Evolutionary conservation across 2,797 vertebrate genomes (phyloP).

Genomic region (Okamejei kenojei): DNA sequence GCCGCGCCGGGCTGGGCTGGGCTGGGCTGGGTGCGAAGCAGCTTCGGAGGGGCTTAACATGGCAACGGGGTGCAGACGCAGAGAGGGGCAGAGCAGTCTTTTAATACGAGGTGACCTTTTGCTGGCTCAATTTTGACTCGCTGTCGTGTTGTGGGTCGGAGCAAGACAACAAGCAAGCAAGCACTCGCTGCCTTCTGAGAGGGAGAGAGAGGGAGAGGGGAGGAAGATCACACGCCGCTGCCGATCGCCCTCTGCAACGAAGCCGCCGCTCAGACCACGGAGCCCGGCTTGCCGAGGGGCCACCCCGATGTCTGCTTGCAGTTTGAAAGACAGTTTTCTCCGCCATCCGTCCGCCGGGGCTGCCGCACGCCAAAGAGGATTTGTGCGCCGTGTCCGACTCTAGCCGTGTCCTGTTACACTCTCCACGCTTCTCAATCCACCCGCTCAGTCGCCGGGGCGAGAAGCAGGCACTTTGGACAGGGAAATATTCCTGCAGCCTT

Average conservation of each 20-base stretch:
- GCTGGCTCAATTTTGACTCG: slow-evolving; percentile 69
- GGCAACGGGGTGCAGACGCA: slow-evolving; percentile 63
- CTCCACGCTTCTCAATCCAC: not conserved
- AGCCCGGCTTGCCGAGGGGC: slow-evolving; percentile 52
- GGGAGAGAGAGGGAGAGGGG: slow-evolving; percentile 40
- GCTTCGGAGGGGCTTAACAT: slow-evolving; percentile 65
- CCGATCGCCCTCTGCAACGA: slow-evolving; percentile 50
- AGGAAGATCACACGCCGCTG: slow-evolving; percentile 48
- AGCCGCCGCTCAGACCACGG: slow-evolving; percentile 56
- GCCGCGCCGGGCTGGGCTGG: slow-evolving; percentile 37
- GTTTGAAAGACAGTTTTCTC: slow-evolving; percentile 49
- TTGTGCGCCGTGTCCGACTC: slow-evolving; percentile 52
- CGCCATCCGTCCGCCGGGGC: slow-evolving; percentile 49
- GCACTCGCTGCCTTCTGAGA: slow-evolving; percentile 70
- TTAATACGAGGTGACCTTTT: slow-evolving; percentile 68
- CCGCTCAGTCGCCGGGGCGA: not conserved
- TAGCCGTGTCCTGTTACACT: slow-evolving; percentile 43
- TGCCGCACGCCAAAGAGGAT: slow-evolving; percentile 54
- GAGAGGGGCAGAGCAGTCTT: slow-evolving; percentile 59
- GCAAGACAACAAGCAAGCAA: slow-evolving; percentile 56
- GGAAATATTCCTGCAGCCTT: not conserved
- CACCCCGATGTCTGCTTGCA: slow-evolving; percentile 60
- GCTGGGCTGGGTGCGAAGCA: slow-evolving; percentile 46
- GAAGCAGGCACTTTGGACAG: slow-evolving; percentile 33
- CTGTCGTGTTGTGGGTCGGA: slow-evolving; percentile 67